phyloP scores from a whole-genome alignment of 2,113 vertebrate species.

The Tursiops truncatus region DNA sequence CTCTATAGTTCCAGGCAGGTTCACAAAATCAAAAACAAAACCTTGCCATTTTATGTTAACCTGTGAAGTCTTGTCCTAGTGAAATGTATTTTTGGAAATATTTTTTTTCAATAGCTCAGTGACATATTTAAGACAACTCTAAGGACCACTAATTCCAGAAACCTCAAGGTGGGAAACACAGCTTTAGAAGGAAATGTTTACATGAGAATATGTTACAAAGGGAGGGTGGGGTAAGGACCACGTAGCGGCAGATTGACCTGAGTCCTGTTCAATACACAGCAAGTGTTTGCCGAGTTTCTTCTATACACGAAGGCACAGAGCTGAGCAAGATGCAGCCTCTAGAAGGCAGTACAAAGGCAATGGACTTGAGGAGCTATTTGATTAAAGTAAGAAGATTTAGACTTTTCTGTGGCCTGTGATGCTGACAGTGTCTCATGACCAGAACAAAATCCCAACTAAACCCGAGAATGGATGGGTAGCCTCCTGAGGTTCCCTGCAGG shows the following conservation, averaged over 20 bases:
- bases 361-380: background rate
- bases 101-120: background rate
- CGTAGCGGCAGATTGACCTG: background rate
- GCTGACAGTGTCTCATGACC: background rate
- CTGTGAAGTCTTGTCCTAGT: background rate
- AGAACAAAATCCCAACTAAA: background rate
- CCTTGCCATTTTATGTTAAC: constrained; percentile 8
- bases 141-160: background rate
- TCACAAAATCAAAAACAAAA: background rate
- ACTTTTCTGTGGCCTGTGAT: background rate
- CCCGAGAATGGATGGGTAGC: background rate
- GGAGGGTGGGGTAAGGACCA: background rate
- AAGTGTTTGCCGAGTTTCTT: background rate
- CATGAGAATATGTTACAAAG: background rate
- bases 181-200: background rate
- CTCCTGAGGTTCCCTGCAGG: background rate
- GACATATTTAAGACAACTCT: background rate
- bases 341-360: background rate
- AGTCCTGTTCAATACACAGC: background rate
- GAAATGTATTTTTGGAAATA: background rate
- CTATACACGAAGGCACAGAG: background rate
- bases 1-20: background rate
- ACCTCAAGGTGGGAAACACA: background rate
- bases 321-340: background rate
- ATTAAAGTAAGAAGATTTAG: background rate